A percentile compares a stretch with the other conserved stretches of the same genome.
Evolutionary conservation across 2,888 invertebrate genomes (phyloP).

Genomic region (Cheilosia soror): DNA sequence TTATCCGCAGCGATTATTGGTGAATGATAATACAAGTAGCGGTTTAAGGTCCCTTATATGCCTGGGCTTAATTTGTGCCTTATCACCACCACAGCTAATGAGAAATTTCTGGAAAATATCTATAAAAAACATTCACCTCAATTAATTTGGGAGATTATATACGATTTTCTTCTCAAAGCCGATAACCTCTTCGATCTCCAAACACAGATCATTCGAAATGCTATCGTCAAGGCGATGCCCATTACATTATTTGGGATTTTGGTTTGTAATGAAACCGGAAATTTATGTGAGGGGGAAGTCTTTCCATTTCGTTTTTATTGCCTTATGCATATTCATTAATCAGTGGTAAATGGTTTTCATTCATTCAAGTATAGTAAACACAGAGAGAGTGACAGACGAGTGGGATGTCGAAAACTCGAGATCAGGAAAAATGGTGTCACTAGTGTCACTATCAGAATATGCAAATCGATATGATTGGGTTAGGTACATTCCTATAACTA

Average conservation of each 20-base stretch:
- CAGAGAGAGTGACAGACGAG: neutral
- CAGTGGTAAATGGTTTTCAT: neutral
- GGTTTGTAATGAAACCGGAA: constrained; percentile 24
- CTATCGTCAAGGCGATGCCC: constrained; percentile 13
- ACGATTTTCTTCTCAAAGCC: constrained; percentile 11
- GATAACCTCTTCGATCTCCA: constrained; percentile 18
- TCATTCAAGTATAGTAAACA: constrained; percentile 8
- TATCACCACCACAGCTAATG: constrained; percentile 35
- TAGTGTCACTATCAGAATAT: neutral
- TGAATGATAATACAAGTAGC: neutral
- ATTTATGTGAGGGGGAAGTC: constrained; percentile 21
- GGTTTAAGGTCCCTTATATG: neutral
- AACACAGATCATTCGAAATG: constrained; percentile 7
- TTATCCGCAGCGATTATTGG: neutral
- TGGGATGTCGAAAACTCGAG: neutral
- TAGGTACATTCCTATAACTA: neutral
- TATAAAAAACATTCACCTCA: constrained; percentile 32
- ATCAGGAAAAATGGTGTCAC: no score
- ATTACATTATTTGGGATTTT: constrained; percentile 1
- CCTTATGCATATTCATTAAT: neutral
- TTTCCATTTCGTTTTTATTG: constrained; percentile 5
- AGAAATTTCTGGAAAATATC: neutral
- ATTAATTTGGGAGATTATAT: constrained; percentile 39
- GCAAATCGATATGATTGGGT: neutral
- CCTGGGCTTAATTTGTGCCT: constrained; percentile 4